Conservation (phyloP, 2,888 invertebrate species). For the Pheosia tremula region DNA sequence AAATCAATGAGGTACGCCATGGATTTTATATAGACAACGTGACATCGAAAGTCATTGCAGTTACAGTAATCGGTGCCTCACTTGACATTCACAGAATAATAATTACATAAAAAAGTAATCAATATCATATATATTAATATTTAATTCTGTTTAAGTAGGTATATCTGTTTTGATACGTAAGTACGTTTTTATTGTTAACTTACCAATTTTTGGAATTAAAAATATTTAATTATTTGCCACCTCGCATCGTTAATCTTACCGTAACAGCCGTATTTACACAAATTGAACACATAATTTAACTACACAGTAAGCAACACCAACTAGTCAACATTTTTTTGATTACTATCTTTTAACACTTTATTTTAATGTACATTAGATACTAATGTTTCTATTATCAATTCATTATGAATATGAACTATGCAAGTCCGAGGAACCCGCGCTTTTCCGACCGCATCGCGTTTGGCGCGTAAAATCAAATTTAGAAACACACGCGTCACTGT, state of each 20-base stretch:
- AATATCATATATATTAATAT: too few relatives aligned
- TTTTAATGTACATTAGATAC: conserved; percentile 18
- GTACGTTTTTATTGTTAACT: too few relatives aligned
- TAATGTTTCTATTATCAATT: conserved; percentile 40
- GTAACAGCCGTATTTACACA: conserved; percentile 26
- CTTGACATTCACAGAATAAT: too few relatives aligned
- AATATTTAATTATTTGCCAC: conserved; percentile 20
- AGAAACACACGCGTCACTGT: conserved; percentile 57
- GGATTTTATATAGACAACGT: neutral
- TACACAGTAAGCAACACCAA: conserved; percentile 24
- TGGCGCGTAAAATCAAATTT: conserved; percentile 62
- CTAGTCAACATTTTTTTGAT: neutral
- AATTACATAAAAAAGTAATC: too few relatives aligned
- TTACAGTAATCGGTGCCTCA: neutral
- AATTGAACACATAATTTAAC: conserved; percentile 41
- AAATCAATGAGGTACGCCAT: neutral
- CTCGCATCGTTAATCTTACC: conserved; percentile 50
- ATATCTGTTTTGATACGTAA: too few relatives aligned
- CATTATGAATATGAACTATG: conserved; percentile 35
- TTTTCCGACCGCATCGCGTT: conserved; percentile 45
- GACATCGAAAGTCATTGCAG: neutral
- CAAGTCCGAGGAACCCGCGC: conserved; percentile 32
- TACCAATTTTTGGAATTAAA: too few relatives aligned
- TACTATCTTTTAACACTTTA: conserved; percentile 18
- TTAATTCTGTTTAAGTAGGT: too few relatives aligned